A percentile compares a stretch with the other conserved stretches of the same genome.
These are phyloP conservation scores for Astreopora myriophthalma DNA, from an alignment of 64 coral and sea anemone genomes.

Conservation along the genomic window DNA sequence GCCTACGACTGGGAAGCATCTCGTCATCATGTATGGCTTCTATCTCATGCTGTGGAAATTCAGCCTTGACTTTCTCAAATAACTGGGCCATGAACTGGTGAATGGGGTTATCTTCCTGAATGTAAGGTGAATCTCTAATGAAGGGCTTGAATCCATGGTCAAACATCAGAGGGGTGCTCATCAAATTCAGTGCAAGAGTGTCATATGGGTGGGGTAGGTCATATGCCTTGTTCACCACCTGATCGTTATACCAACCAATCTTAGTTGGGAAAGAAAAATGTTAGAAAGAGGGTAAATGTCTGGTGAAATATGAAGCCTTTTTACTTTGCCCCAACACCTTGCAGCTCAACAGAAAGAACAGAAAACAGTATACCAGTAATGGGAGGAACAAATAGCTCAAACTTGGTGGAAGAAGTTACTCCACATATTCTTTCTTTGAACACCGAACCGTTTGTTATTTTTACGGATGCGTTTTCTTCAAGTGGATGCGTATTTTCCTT, in stretches of 20 bases:
- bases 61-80: constrained; percentile 82
- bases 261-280: background rate
- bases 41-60: constrained; percentile 63
- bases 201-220: constrained; percentile 66
- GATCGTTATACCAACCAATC: constrained; percentile 96
- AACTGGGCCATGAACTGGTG: constrained; percentile 83
- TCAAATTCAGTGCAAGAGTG: constrained; percentile 75
- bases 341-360: too few species aligned
- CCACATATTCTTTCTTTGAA: too few species aligned
- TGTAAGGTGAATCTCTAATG: constrained; percentile 44
- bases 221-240: constrained; percentile 73
- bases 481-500: too few species aligned
- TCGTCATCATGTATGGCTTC: constrained; percentile 90
- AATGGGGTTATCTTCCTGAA: constrained; percentile 70
- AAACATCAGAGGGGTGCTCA: constrained; percentile 93
- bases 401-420: too few species aligned
- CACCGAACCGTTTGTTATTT: too few species aligned
- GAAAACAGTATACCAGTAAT: too few species aligned
- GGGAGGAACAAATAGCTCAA: too few species aligned
- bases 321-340: too few species aligned
- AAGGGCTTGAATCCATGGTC: constrained; percentile 92
- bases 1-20: constrained; percentile 76
- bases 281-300: too few species aligned
- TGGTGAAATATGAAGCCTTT: too few species aligned
- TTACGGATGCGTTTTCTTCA: too few species aligned